A percentile compares a stretch with the other conserved stretches of the same genome.
These are phyloP conservation scores for Neodiprion fabricii DNA, from an alignment of 1,140 invertebrate species.

Conservation along the genomic window DNA sequence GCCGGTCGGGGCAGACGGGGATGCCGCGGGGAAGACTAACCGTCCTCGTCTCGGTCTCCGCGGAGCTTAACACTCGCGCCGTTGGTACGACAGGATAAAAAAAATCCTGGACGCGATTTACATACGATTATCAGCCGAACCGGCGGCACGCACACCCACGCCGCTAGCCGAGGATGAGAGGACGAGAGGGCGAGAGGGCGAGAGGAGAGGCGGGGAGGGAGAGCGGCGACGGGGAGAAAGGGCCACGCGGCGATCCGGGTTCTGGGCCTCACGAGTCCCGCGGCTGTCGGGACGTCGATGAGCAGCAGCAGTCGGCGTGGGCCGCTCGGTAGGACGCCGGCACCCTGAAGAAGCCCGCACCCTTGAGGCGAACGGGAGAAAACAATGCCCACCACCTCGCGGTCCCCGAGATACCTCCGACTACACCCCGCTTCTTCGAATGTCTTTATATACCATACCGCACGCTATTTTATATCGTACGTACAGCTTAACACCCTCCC, in stretches of 20 bases:
- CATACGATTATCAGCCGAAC: conserved; percentile 59
- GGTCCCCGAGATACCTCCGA: neutral
- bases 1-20: neutral
- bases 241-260: conserved; percentile 14
- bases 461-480: no score
- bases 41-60: neutral
- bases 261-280: conserved; percentile 38
- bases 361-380: conserved; percentile 49
- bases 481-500: no score
- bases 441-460: neutral
- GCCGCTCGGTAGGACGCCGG: conserved; percentile 57
- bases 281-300: conserved; percentile 54
- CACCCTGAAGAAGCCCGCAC: conserved; percentile 60
- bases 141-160: conserved; percentile 58
- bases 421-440: neutral
- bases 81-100: neutral
- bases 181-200: conserved; percentile 13
- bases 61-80: neutral
- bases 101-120: conserved; percentile 53
- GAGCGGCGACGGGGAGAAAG: neutral
- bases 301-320: conserved; percentile 56
- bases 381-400: conserved; percentile 44
- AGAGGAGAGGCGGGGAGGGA: neutral
- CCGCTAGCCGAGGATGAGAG: conserved; percentile 30
- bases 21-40: conserved; percentile 1